Evolutionary conservation across 1,140 invertebrate species (phyloP).

Genomic region (Chironomus tepperi): DNA sequence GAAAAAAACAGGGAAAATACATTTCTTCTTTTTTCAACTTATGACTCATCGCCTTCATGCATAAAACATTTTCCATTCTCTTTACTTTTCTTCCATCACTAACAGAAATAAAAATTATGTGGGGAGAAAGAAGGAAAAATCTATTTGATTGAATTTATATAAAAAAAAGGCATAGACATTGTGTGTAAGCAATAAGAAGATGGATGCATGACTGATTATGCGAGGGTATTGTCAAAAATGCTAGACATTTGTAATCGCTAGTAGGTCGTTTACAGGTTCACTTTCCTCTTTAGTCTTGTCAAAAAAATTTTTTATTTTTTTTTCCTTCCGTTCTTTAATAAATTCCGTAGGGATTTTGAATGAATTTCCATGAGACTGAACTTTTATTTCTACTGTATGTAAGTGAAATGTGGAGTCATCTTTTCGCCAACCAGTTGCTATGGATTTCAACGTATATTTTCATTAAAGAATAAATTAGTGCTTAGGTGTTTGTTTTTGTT

Average conservation of each 20-base stretch:
- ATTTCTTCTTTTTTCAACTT: background rate
- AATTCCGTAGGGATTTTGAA: background rate
- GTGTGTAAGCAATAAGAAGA: background rate
- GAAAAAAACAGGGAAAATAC: background rate
- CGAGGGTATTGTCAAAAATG: slow-evolving; percentile 4
- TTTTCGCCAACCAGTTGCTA: too few species aligned
- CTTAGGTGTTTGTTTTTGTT: too few species aligned
- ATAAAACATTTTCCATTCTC: slow-evolving; percentile 2
- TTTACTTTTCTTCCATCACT: background rate
- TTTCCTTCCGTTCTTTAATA: slow-evolving; percentile 1
- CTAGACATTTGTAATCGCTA: slow-evolving; percentile 18
- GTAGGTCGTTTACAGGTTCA: slow-evolving; percentile 6
- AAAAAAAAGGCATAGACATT: background rate
- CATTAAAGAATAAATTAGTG: too few species aligned
- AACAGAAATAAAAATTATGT: background rate
- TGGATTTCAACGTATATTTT: too few species aligned
- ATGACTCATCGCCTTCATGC: slow-evolving; percentile 19
- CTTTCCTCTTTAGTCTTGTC: background rate
- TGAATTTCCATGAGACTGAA: background rate
- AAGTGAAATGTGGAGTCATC: too few species aligned
- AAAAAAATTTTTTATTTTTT: too few species aligned
- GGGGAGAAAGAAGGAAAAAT: slow-evolving; percentile 5
- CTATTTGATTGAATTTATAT: background rate
- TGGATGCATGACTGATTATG: background rate
- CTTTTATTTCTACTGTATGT: too few species aligned